These are phyloP conservation scores for Saguinus imperator DNA, from an alignment of 2,113 vertebrate species.

Conservation along the genomic window DNA sequence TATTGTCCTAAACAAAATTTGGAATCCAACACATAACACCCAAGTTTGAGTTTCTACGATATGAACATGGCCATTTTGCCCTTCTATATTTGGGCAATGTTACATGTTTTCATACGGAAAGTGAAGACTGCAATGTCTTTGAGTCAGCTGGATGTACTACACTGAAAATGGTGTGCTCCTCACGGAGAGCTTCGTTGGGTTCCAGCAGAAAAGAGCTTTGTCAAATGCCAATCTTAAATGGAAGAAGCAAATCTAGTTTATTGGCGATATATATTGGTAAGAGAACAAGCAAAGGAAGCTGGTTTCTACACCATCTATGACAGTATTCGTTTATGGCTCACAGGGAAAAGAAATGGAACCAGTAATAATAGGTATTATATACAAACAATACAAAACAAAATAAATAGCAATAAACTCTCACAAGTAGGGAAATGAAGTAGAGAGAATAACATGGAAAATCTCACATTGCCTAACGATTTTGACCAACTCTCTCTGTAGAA, in stretches of 20 bases:
- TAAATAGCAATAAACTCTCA: background rate
- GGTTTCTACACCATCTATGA: background rate
- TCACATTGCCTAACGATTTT: background rate
- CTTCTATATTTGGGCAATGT: background rate
- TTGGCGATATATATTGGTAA: background rate
- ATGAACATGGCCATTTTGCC: background rate
- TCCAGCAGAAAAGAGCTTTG: background rate
- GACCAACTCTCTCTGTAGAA: background rate
- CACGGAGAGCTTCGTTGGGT: rapidly evolving
- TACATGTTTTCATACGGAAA: background rate
- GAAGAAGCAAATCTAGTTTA: background rate
- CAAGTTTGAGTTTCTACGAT: background rate
- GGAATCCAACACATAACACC: background rate
- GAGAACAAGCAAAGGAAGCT: background rate
- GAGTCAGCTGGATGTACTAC: background rate
- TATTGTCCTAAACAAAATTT: background rate
- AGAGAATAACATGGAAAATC: background rate
- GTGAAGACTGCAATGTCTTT: background rate
- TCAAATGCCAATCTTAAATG: background rate
- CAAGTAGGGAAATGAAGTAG: background rate
- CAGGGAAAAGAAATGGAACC: background rate
- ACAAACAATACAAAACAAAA: background rate
- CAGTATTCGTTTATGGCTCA: background rate
- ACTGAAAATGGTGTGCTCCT: background rate
- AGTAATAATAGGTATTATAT: background rate